Evolutionary conservation across 2,888 invertebrate genomes (phyloP).

Genomic region (Apodemia zela): DNA sequence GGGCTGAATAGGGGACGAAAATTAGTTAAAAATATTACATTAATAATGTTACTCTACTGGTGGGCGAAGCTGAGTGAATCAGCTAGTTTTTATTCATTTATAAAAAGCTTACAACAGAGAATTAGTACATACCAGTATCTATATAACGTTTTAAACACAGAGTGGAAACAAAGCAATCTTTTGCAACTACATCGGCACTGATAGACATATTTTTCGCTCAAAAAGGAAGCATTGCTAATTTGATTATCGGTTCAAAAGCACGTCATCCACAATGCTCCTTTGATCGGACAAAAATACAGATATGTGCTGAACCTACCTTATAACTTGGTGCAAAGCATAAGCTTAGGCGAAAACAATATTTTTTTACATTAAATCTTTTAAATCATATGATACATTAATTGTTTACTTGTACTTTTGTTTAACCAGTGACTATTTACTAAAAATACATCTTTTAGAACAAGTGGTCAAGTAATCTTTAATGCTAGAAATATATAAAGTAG

Average conservation of each 20-base stretch:
- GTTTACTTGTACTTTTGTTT: no score
- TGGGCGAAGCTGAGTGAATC: no score
- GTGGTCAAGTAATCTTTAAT: no score
- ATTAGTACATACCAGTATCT: background rate
- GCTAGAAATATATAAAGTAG: no score
- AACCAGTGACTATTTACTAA: no score
- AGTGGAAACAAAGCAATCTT: constrained; percentile 8
- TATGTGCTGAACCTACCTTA: constrained; percentile 64
- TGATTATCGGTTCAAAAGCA: constrained; percentile 79
- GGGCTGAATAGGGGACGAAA: no score
- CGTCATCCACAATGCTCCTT: constrained; percentile 72
- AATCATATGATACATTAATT: no score
- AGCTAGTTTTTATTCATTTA: no score
- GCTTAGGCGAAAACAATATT: constrained; percentile 27
- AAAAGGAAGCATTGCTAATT: constrained; percentile 78
- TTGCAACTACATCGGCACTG: constrained; percentile 39
- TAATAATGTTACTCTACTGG: no score
- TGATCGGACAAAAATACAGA: constrained; percentile 78
- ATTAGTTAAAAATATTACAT: no score
- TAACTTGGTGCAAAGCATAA: constrained; percentile 31
- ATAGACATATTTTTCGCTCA: constrained; percentile 80
- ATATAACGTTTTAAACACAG: background rate
- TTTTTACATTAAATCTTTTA: no score
- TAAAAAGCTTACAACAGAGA: background rate
- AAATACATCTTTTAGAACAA: no score